Evolutionary conservation across 2,113 vertebrate genomes (phyloP).

Genomic region (Gymnarchus niloticus): DNA sequence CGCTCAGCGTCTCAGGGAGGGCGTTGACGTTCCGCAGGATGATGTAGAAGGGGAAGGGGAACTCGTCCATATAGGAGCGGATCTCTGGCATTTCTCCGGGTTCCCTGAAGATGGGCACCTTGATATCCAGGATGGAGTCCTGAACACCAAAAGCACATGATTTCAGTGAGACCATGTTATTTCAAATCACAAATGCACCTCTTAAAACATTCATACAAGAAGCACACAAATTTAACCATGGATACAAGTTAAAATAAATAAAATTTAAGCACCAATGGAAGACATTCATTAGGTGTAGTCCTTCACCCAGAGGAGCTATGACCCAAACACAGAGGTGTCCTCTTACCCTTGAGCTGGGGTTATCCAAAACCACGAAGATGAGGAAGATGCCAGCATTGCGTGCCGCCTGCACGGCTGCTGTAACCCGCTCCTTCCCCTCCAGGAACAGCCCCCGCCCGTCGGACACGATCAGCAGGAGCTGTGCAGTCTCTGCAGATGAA

Average conservation of each 20-base stretch:
- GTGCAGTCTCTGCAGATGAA: constrained; percentile 72
- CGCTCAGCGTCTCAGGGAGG: constrained; percentile 88
- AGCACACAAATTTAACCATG: too few relatives aligned
- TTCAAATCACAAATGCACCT: too few relatives aligned
- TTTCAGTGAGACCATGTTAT: background rate
- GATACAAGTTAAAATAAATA: too few relatives aligned
- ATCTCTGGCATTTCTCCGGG: constrained; percentile 90
- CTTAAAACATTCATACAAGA: too few relatives aligned
- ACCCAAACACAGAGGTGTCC: background rate
- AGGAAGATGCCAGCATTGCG: constrained; percentile 81
- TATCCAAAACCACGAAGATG: constrained; percentile 93
- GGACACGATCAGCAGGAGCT: constrained; percentile 88
- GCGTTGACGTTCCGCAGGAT: constrained; percentile 88
- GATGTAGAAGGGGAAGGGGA: constrained; percentile 94
- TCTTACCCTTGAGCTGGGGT: constrained; percentile 88
- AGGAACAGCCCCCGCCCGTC: constrained; percentile 92
- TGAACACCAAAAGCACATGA: too few relatives aligned
- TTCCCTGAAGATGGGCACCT: constrained; percentile 90
- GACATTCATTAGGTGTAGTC: too few relatives aligned
- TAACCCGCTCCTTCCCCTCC: constrained; percentile 90
- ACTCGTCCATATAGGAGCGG: constrained; percentile 96
- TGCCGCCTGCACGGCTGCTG: constrained; percentile 73
- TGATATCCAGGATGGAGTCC: constrained; percentile 97
- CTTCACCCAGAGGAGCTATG: too few relatives aligned
- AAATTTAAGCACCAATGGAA: too few relatives aligned